Conservation (phyloP, 2,113 vertebrate genomes). For the Chaetura pelagica region DNA sequence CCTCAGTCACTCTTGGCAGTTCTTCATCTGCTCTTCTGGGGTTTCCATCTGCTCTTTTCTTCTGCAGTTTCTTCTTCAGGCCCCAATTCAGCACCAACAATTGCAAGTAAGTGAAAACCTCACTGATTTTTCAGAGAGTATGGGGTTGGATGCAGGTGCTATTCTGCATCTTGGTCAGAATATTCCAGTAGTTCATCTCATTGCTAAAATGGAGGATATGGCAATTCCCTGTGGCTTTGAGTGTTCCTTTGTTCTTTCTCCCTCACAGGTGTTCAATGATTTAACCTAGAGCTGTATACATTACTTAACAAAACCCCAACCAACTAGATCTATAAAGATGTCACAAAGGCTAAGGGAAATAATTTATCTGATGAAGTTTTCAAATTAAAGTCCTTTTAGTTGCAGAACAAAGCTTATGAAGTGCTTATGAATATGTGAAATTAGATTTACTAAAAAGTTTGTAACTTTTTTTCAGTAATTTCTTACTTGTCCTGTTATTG, state of each 20-base stretch:
- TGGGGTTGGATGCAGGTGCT: not conserved
- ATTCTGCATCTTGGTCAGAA: constrained; percentile 4
- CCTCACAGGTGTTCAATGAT: not conserved
- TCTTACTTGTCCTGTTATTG: not conserved
- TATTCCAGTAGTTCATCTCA: not conserved
- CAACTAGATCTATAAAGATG: not conserved
- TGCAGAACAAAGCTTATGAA: not conserved
- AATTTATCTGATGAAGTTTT: not conserved
- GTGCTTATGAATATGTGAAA: not conserved
- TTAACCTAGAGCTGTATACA: not conserved
- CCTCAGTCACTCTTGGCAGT: constrained; percentile 55
- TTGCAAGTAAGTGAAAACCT: constrained; percentile 9
- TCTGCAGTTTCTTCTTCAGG: constrained; percentile 13
- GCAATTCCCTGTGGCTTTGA: not conserved
- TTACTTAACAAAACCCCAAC: not conserved
- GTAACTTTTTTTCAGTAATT: not conserved
- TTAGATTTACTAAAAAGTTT: not conserved
- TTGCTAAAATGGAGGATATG: not conserved
- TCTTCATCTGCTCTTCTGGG: constrained; percentile 55
- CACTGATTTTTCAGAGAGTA: not conserved
- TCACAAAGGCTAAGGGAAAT: not conserved
- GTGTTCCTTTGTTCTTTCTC: constrained; percentile 33
- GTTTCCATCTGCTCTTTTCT: constrained; percentile 66
- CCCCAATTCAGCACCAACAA: not conserved
- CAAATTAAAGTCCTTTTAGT: not conserved